Conservation (phyloP, 2,888 invertebrate genomes). For the Vannuccia rotundouncinata region DNA sequence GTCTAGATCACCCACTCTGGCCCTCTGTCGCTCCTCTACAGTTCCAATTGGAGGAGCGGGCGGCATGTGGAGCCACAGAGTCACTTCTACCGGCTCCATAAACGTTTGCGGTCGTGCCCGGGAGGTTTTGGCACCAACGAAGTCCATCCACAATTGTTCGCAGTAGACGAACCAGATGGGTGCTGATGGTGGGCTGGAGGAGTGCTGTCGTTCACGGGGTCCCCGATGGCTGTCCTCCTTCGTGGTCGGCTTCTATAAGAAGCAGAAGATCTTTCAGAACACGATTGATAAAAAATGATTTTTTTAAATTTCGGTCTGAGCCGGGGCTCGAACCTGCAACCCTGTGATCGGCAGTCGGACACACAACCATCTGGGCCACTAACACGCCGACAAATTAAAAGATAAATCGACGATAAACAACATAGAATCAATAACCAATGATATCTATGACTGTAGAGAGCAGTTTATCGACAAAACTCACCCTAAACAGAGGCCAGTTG, state of each 20-base stretch:
- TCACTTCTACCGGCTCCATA: conserved; percentile 69
- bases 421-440: no score
- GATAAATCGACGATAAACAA: no score
- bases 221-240: no score
- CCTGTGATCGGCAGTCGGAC: no score
- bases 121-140: conserved; percentile 70
- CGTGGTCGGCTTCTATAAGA: no score
- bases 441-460: no score
- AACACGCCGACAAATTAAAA: no score
- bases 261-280: no score
- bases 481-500: conserved; percentile 58
- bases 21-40: not conserved
- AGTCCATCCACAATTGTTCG: conserved; percentile 88
- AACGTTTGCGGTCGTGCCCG: conserved; percentile 55
- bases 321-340: no score
- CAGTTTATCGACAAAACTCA: conserved; percentile 61
- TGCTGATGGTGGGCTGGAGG: conserved; percentile 59
- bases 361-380: no score
- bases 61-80: conserved; percentile 68
- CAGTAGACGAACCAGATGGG: conserved; percentile 77
- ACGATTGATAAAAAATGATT: no score
- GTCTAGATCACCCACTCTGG: not conserved
- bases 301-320: no score
- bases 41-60: conserved; percentile 55
- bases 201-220: not conserved